These are phyloP conservation scores for Rhimphoctona megacephalus DNA, from an alignment of 2,888 invertebrate species.

Conservation along the genomic window DNA sequence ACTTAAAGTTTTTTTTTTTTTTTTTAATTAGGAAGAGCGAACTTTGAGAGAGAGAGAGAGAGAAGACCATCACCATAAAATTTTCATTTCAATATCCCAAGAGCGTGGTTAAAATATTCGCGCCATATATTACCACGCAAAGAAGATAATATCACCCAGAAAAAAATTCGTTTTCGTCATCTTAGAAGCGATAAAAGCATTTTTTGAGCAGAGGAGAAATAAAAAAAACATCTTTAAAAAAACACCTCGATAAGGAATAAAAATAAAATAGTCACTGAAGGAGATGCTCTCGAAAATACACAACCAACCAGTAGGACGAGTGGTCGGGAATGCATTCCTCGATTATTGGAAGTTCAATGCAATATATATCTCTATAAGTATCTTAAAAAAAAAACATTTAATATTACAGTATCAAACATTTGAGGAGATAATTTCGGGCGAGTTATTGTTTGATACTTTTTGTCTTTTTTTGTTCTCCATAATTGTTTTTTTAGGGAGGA, in stretches of 20 bases:
- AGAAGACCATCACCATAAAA: slow-evolving; percentile 43
- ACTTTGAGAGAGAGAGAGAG: slow-evolving; percentile 73
- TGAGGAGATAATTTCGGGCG: slow-evolving; percentile 47
- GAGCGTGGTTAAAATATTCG: not conserved
- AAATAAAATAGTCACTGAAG: slow-evolving; percentile 81
- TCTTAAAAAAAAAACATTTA: slow-evolving; percentile 56
- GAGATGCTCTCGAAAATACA: slow-evolving; percentile 82
- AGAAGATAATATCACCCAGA: slow-evolving; percentile 59
- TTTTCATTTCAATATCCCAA: slow-evolving; percentile 3
- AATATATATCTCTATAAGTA: slow-evolving; percentile 66
- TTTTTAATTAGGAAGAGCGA: slow-evolving; percentile 63
- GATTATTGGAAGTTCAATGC: slow-evolving; percentile 72
- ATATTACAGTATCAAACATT: slow-evolving; percentile 64
- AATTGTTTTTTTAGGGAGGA: not conserved
- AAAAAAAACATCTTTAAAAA: slow-evolving; percentile 58
- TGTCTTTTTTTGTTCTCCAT: slow-evolving; percentile 62
- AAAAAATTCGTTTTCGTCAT: slow-evolving; percentile 7
- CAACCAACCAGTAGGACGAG: slow-evolving; percentile 78
- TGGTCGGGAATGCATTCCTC: slow-evolving; percentile 81
- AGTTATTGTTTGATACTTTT: slow-evolving; percentile 28
- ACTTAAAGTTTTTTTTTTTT: slow-evolving; percentile 59
- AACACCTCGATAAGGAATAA: not conserved
- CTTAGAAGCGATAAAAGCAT: slow-evolving; percentile 1
- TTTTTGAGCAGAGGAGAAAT: slow-evolving; percentile 29
- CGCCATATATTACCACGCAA: slow-evolving; percentile 55